Evolutionary conservation across 2,888 invertebrate species (phyloP), one percentile per base, ranked within the genome.

Genomic region (Scaptomyza polygonia): DNA sequence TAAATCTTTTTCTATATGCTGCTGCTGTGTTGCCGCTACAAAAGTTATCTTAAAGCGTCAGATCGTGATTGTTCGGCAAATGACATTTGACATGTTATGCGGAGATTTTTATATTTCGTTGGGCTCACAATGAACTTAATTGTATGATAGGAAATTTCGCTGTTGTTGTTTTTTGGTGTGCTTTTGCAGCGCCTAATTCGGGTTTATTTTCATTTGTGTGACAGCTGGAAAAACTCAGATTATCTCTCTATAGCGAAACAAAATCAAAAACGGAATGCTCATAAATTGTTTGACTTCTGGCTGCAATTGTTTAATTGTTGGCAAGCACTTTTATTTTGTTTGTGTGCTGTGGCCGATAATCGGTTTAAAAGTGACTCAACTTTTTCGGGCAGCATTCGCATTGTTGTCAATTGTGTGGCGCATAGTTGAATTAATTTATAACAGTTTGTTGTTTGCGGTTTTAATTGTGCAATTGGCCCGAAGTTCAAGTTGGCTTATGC

Each of bases 301-400:
- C 72, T 74, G 80, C 86, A 88, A 80, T 84, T 88, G 88, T 84
- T 88, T 84, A 88, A 84, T 84, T 88, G 83, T 88, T 72, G 44
- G 58, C 58, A 79, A 70, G 55, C 64, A 61, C 53, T 58, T 73
- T 57, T 51, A 14, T 51, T 51, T 25, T 21, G 5, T 29, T 27
- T 16, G 47, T 30, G n/a, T 30, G 39, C 39, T 9, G 65, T 62
- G 58, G 56, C 67, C 47, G 72, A 71, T 84, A 81, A 81, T 81
- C 85, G 81, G 72, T 72, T 88, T 86, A 84, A 84, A 86, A 77
- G 77, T 88, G 88, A 86, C 87, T 86, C 88, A 88, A 82, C 88
- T 87, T 77, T 82, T 79, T 63, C n/a, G 68, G 68, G 47, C 47
- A 65, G 51, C 67, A 54, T 58, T 73, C 57, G 30, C 44, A 54